These are phyloP conservation scores for Brachionus calyciflorus DNA, from an alignment of 1,140 invertebrate species.

Conservation along the genomic window DNA sequence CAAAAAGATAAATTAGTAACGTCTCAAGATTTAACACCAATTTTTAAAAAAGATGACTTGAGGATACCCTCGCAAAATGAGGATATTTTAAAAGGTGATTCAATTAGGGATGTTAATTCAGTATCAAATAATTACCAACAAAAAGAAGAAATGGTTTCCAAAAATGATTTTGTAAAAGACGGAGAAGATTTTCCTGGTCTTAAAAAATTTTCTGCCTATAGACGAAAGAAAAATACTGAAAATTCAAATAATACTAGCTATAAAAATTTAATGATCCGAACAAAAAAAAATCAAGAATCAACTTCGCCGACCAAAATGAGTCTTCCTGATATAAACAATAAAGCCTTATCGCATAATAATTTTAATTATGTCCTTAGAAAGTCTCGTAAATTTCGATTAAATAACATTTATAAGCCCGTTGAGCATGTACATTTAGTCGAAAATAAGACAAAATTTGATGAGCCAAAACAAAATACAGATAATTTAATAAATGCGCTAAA, in stretches of 20 bases:
- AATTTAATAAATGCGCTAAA: background rate
- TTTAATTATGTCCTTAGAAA: conserved; percentile 16
- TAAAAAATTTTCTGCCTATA: background rate
- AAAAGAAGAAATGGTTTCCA: background rate
- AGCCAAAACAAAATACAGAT: background rate
- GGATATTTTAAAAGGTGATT: too few relatives aligned
- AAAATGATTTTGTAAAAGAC: background rate
- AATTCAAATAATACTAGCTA: background rate
- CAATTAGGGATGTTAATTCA: too few relatives aligned
- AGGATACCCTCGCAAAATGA: too few relatives aligned
- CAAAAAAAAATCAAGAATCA: background rate
- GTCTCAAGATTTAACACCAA: too few relatives aligned
- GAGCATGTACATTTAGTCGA: conserved; percentile 17
- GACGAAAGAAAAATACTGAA: conserved; percentile 6
- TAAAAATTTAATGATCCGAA: background rate
- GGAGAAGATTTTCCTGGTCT: conserved; percentile 5
- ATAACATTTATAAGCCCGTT: conserved; percentile 16
- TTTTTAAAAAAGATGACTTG: too few relatives aligned
- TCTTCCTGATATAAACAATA: conserved; percentile 18
- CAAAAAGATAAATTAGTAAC: too few relatives aligned
- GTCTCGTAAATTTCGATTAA: conserved; percentile 2
- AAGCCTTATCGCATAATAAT: background rate
- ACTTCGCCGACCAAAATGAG: background rate
- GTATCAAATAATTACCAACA: too few relatives aligned
- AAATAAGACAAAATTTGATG: background rate